These are phyloP conservation scores for Galerucella nymphaeae DNA, from an alignment of 2,888 invertebrate species.

Conservation along the genomic window DNA sequence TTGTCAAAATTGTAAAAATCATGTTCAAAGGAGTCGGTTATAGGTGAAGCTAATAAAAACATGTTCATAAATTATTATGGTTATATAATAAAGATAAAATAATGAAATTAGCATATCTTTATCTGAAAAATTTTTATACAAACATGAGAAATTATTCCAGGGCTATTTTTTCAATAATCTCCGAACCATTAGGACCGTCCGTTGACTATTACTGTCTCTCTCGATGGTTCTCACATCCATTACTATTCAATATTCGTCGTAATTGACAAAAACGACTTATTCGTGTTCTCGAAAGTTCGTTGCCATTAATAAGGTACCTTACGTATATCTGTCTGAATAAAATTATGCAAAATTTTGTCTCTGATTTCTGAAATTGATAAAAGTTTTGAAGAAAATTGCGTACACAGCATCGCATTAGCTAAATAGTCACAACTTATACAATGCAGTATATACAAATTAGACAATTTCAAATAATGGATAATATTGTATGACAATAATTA, in stretches of 20 bases:
- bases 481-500: too few species aligned
- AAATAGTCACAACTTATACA: neutral
- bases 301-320: constrained; percentile 11
- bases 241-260: constrained; percentile 19
- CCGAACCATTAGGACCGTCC: neutral
- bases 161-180: constrained; percentile 1
- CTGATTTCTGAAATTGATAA: constrained; percentile 32
- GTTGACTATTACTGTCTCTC: neutral
- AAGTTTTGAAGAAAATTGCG: neutral
- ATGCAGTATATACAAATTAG: neutral
- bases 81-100: too few species aligned
- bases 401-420: neutral
- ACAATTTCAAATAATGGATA: too few species aligned
- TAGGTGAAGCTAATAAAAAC: too few species aligned
- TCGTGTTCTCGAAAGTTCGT: constrained; percentile 15
- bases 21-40: too few species aligned
- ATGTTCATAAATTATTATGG: too few species aligned
- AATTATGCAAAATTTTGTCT: constrained; percentile 29
- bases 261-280: constrained; percentile 23
- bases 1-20: too few species aligned
- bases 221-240: constrained; percentile 9
- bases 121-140: neutral
- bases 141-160: neutral
- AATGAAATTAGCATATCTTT: too few species aligned
- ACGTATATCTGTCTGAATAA: constrained; percentile 25